phyloP scores from a whole-genome alignment of 2,888 invertebrate genomes.

The Athalia rosae region DNA sequence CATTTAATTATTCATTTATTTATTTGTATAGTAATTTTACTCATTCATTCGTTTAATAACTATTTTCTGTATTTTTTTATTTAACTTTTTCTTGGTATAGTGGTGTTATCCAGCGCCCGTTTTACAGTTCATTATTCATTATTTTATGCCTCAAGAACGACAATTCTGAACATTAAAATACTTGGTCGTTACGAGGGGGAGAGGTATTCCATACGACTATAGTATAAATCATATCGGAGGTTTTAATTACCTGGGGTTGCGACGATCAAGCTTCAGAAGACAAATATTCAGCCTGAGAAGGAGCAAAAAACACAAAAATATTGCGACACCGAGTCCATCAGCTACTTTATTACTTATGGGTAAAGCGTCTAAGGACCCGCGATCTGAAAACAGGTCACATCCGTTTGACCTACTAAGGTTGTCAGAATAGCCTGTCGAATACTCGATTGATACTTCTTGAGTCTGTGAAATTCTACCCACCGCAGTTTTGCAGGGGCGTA shows the following conservation, averaged over 20 bases:
- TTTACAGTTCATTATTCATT: slow-evolving; percentile 11
- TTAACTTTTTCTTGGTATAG: neutral
- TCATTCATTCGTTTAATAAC: slow-evolving; percentile 23
- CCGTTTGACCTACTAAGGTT: neutral
- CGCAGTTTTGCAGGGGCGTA: neutral
- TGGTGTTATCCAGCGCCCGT: slow-evolving; percentile 37
- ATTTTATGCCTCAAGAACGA: slow-evolving; percentile 22
- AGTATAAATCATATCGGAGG: slow-evolving; percentile 11
- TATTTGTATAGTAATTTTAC: neutral
- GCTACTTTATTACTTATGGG: slow-evolving; percentile 5
- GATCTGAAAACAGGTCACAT: neutral
- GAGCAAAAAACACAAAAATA: slow-evolving; percentile 1
- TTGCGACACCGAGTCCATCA: slow-evolving; percentile 12
- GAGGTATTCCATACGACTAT: slow-evolving; percentile 18
- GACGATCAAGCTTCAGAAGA: neutral
- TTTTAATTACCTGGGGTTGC: too few relatives aligned
- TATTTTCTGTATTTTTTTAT: neutral
- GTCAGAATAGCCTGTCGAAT: slow-evolving; percentile 24
- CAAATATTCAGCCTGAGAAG: slow-evolving; percentile 5
- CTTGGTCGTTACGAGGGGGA: slow-evolving; percentile 42
- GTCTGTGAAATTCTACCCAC: neutral
- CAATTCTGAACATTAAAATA: slow-evolving; percentile 46
- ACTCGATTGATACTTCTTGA: slow-evolving; percentile 28
- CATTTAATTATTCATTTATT: slow-evolving; percentile 7
- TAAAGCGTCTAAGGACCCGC: neutral